These are phyloP conservation scores for Rallus crepitans DNA, from an alignment of 2,797 vertebrate species.

Conservation along the genomic window DNA sequence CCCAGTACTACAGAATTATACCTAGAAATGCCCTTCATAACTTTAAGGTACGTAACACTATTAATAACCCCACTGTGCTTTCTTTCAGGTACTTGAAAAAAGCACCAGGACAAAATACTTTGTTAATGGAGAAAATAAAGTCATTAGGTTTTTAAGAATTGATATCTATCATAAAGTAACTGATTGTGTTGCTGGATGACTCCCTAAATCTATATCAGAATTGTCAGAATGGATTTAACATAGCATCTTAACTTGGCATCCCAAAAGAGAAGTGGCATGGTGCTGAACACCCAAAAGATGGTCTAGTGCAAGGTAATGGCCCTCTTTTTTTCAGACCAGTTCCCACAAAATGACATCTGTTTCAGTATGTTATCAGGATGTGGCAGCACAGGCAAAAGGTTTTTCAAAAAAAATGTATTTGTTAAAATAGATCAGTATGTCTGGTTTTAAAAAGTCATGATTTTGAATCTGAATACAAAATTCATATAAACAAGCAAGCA, in stretches of 20 bases:
- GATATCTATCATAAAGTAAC: not conserved
- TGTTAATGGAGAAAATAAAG: not conserved
- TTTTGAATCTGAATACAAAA: not conserved
- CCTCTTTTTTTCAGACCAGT: not conserved
- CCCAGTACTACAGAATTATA: not conserved
- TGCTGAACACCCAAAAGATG: not conserved
- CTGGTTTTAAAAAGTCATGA: not conserved
- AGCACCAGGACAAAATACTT: not conserved
- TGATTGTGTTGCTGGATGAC: not conserved
- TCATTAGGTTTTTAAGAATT: not conserved
- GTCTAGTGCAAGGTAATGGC: not conserved
- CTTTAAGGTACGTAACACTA: not conserved
- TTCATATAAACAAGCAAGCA: not conserved
- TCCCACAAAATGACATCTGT: not conserved
- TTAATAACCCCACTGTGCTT: not conserved
- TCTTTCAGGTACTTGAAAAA: not conserved
- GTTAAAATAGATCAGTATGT: not conserved
- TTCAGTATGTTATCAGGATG: not conserved
- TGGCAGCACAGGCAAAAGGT: not conserved
- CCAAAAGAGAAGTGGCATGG: not conserved
- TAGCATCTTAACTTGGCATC: not conserved
- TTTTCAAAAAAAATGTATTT: not conserved
- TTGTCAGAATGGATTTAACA: not conserved
- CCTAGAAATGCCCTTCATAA: not conserved
- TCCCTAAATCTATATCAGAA: not conserved